Evolutionary conservation across 2,888 invertebrate genomes (phyloP), one percentile per base, ranked within the genome.

Genomic region (Tinea pellionella): DNA sequence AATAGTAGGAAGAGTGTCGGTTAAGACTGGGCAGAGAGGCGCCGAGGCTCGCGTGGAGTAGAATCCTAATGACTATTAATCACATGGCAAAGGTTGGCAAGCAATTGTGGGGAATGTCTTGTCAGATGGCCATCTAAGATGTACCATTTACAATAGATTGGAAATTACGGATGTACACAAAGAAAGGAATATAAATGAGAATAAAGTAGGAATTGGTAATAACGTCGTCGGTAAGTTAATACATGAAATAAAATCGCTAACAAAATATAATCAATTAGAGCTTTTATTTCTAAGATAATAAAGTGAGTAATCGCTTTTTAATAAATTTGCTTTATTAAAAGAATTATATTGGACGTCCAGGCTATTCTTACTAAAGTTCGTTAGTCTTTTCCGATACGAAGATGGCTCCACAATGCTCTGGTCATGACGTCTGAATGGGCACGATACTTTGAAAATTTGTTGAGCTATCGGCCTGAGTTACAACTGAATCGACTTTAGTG

Each of bases 371-470:
- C 53, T 24, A 24, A 24, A 53, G 53, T 53, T 53, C 53, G 53
- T 53, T 53, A 53, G 53, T 53, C 15, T 47, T 37, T 6, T 16
- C 13, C 32, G 13, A 57, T 57, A 32, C 59, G 57, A 58, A 68
- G 78, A 78, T 64, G 67, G 66, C 69, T 69, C 70, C 73, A 85
- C 85, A 85, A 85, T 85, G 77, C 74, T 63, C 62, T 55, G 62
- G 32, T 63, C 53, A 62, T 79, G 87, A 87, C 87, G 80, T 80
- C 80, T 87, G 70, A 86, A 87, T 87, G 79, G 86, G 69, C 68
- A 63, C 71, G 74, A 32, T 73, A 72, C 77, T 73, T 74, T 77
- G 80, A 72, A 80, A 84, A 85, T 85, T 85, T 84, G 84, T 80
- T 81, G 69, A 67, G 68, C 72, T 70, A 66, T 68, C 67, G 62